These are phyloP conservation scores for Helicolenus hilgendorfi DNA, from an alignment of 2,797 vertebrate species.

Conservation along the genomic window DNA sequence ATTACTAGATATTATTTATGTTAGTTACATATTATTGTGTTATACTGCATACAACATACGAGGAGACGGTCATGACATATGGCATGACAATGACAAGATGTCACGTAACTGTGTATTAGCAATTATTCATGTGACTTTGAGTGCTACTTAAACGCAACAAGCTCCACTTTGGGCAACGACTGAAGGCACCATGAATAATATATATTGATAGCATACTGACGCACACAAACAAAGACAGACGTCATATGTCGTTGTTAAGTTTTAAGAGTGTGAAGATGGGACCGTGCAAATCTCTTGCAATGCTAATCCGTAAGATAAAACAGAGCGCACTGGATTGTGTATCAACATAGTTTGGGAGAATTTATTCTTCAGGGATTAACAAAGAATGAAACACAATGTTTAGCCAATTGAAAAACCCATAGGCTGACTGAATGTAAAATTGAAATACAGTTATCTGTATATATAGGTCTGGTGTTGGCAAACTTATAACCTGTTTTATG, in stretches of 20 bases:
- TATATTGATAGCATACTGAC: conserved; percentile 33
- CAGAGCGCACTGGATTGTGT: conserved; percentile 29
- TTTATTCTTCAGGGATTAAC: conserved; percentile 59
- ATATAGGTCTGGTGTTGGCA: not conserved
- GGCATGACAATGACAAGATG: conserved; percentile 10
- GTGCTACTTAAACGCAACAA: conserved; percentile 54
- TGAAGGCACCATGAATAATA: conserved; percentile 61
- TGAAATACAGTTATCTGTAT: not conserved
- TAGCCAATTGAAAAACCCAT: conserved; percentile 24
- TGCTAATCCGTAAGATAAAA: conserved; percentile 52
- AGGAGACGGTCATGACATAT: conserved; percentile 3
- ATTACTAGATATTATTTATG: not conserved
- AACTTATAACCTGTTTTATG: not conserved
- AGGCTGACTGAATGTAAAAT: not conserved
- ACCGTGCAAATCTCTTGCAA: conserved; percentile 67
- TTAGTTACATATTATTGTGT: not conserved
- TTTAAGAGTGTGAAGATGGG: conserved; percentile 46
- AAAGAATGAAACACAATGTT: conserved; percentile 21
- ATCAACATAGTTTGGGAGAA: conserved; percentile 45
- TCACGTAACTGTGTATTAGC: conserved; percentile 9
- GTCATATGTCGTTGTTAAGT: conserved; percentile 36
- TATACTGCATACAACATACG: not conserved
- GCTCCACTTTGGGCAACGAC: conserved; percentile 40
- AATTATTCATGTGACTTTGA: conserved; percentile 59
- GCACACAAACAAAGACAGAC: conserved; percentile 30